Base-by-base conservation (phyloP, 1,140 invertebrate genomes). In the Drosophila bocki region DNA sequence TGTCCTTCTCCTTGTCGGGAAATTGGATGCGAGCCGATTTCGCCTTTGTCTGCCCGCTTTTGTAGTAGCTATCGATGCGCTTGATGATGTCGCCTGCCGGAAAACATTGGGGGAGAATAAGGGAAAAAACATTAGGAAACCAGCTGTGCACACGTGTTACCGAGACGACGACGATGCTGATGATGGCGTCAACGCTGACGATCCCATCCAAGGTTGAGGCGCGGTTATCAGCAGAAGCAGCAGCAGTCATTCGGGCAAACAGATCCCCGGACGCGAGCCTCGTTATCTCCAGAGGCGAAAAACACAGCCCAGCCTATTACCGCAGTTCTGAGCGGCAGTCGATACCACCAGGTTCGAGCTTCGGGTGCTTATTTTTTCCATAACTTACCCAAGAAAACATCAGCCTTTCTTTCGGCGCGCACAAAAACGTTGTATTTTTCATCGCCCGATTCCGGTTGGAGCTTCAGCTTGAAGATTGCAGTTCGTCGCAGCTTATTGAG, bases 401-500 rank as follows among this genome's bases (percentile, higher is more conserved):
- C 91, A 19, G 91, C 88, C 67, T 92, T 92, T 17, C 91, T 78
- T 64, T 92, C 91, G 72, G 91, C 91, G 50, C 91, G 85, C 42
- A 92, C 62, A 56, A 92, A 92, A 6, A 92, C 91, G 57, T 71
- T 91, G 65, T 91, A 92, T 13, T 65, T 50, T 12, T 48, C 41
- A 1, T 71, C 54, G 13, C 50, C 13, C 11, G 53, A 58, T 59
- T 91, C 75, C 6, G 91, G 82, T 26, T 83, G 79, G 8, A 92
- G 51, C 67, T 91, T 92, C 42, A 92, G 54, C 58, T 75, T 92
- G 29, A 75, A 80, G 22, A 65, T 76, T 50, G 91, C 78, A 8
- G 91, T 69, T 42, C 92, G 92, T 33, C 82, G 91, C 44, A 92
- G 29, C 59, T 92, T 92, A 35, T 91, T 87, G 7, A 92, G 68